phyloP scores from a whole-genome alignment of 92 coral and sea anemone genomes.

The Blastomussa wellsi region DNA sequence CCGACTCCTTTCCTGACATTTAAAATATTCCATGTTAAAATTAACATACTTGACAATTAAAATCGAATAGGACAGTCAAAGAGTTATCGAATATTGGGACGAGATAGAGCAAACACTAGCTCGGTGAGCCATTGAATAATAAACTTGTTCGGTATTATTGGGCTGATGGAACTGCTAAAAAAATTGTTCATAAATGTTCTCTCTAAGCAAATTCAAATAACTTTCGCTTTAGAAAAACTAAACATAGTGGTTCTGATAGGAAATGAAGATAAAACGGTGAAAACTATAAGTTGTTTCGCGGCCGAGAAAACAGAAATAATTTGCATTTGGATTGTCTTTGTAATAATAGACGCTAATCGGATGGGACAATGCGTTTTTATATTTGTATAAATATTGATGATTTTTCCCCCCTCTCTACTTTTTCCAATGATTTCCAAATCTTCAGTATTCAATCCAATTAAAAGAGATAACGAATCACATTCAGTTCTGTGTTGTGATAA shows the following conservation, averaged over 20 bases:
- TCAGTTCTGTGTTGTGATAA: not conserved
- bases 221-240: not conserved
- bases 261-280: not conserved
- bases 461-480: not conserved
- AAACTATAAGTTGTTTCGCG: not conserved
- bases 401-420: not conserved
- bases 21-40: not conserved
- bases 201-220: not conserved
- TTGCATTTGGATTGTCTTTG: not conserved
- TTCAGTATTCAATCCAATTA: not conserved
- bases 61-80: not conserved
- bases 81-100: not conserved
- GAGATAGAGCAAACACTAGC: not conserved
- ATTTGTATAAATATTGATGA: not conserved
- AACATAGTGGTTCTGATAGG: not conserved
- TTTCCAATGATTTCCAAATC: not conserved
- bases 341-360: not conserved
- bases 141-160: not conserved
- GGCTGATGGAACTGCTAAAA: not conserved
- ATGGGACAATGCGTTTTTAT: not conserved
- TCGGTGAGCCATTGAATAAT: not conserved
- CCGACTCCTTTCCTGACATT: not conserved
- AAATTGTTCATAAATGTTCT: not conserved
- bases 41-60: slow-evolving; percentile 24
- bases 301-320: not conserved